Evolutionary conservation across 2,113 vertebrate species (phyloP).

Genomic region (Heteronetta atricapilla): DNA sequence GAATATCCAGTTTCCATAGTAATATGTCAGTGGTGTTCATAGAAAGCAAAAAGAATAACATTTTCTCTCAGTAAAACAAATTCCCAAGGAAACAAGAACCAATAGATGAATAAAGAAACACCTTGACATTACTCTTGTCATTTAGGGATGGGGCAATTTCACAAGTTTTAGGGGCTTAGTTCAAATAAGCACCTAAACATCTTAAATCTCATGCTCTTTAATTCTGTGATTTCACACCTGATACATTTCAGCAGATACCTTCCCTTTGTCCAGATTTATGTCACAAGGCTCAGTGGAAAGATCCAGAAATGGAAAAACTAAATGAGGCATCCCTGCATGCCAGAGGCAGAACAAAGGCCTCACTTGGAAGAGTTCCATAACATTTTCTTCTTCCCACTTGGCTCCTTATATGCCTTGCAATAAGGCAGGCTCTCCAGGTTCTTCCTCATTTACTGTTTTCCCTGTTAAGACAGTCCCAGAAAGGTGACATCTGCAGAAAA

Average conservation of each 20-base stretch:
- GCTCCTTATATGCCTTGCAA: background rate
- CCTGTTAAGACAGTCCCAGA: background rate
- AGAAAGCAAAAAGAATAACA: constrained; percentile 5
- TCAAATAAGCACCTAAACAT: background rate
- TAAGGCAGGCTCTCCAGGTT: background rate
- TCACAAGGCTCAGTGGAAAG: background rate
- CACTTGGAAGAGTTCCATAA: background rate
- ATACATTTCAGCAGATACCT: background rate
- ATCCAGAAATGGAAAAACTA: background rate
- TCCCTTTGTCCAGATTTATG: background rate
- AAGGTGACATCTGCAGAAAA: background rate
- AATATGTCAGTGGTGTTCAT: background rate
- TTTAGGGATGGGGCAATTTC: background rate
- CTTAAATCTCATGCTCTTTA: background rate
- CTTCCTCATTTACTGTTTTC: background rate
- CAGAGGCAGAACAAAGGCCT: background rate
- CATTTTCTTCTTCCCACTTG: background rate
- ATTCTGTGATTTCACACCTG: background rate
- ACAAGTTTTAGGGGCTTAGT: background rate
- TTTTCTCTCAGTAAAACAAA: constrained; percentile 39
- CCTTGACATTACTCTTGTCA: constrained; percentile 10
- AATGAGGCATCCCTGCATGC: background rate
- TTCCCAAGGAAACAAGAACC: constrained; percentile 36
- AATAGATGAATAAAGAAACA: constrained; percentile 28
- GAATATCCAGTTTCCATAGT: constrained; percentile 57